Evolutionary conservation across 2,888 invertebrate species (phyloP).

Genomic region (Ormyrus nitidulus): DNA sequence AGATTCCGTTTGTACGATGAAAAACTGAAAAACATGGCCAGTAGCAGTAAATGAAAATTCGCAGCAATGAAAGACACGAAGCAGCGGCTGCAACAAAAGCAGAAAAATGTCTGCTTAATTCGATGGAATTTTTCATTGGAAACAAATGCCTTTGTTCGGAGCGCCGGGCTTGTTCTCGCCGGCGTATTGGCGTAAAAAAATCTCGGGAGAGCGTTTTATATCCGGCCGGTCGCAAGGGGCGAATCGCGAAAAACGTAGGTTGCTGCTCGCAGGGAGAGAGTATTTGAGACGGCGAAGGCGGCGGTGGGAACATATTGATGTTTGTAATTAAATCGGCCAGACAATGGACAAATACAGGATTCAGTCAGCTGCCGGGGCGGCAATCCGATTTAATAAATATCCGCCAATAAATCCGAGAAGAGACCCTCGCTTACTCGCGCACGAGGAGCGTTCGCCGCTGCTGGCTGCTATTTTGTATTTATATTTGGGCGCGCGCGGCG

Average conservation of each 20-base stretch:
- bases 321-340: constrained; percentile 73
- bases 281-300: constrained; percentile 61
- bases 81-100: neutral
- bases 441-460: neutral
- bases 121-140: neutral
- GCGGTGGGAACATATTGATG: constrained; percentile 69
- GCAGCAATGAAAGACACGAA: too few species aligned
- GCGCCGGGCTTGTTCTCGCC: neutral
- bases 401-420: constrained; percentile 58
- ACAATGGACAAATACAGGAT: constrained; percentile 72
- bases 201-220: constrained; percentile 14
- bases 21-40: too few species aligned
- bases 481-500: constrained; percentile 2
- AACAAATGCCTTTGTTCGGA: neutral
- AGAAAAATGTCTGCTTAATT: constrained; percentile 1
- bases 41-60: too few species aligned
- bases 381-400: constrained; percentile 72
- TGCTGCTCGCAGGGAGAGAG: constrained; percentile 23
- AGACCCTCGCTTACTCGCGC: constrained; percentile 13
- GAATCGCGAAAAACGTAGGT: constrained; percentile 21
- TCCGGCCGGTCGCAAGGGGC: neutral
- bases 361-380: constrained; percentile 58
- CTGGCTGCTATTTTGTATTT: constrained; percentile 25
- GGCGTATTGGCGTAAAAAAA: constrained; percentile 16
- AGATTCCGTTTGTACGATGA: too few species aligned